phyloP scores from a whole-genome alignment of 92 coral and sea anemone genomes.

The Palythoa caribaeorum region DNA sequence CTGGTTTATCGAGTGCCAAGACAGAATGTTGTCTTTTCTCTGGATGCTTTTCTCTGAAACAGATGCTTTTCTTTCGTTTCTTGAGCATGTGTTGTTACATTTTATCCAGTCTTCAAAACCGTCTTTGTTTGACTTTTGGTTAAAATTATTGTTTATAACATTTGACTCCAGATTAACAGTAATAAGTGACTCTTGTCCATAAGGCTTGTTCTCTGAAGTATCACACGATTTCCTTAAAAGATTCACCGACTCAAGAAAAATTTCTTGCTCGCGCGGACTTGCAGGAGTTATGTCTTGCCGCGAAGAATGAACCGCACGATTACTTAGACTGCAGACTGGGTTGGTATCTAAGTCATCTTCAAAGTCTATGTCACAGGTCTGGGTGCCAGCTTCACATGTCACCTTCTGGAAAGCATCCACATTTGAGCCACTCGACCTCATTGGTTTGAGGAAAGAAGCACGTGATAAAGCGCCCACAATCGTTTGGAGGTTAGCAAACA shows the following conservation, averaged over 20 bases:
- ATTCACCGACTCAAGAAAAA: constrained; percentile 35
- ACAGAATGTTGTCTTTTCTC: background rate
- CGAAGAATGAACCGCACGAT: background rate
- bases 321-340: background rate
- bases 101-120: background rate
- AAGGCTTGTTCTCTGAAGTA: background rate
- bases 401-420: background rate
- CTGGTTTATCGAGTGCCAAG: background rate
- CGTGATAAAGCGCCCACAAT: constrained; percentile 22
- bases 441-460: background rate
- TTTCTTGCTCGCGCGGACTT: constrained; percentile 36
- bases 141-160: background rate
- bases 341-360: background rate
- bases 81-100: too few relatives aligned
- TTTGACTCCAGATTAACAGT: background rate
- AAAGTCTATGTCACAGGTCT: constrained; percentile 21
- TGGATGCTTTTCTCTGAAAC: background rate
- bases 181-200: background rate
- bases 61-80: background rate
- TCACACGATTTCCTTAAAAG: constrained; percentile 21
- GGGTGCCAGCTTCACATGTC: constrained; percentile 37
- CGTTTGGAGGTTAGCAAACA: constrained; percentile 14
- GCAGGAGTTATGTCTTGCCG: background rate
- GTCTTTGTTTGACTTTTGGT: background rate
- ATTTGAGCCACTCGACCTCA: background rate